Base-by-base conservation (phyloP, 2,888 invertebrate species). In the Tridacna gigas region DNA sequence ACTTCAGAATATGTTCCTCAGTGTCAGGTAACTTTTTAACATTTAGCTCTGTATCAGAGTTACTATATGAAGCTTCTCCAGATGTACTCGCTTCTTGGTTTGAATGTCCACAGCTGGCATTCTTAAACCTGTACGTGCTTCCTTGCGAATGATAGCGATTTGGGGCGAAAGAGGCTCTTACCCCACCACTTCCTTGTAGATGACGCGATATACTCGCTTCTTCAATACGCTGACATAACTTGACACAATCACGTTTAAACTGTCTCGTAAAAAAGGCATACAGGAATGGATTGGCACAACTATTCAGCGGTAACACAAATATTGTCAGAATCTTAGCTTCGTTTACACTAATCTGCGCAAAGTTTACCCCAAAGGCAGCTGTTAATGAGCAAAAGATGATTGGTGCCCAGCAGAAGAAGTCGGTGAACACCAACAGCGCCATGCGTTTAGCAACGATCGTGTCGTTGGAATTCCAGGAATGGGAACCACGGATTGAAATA, bases 211-310 rank as follows among this genome's bases (percentile, higher is more conserved):
- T 90, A n/a, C 92, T 91, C 7, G 93, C 91, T 78, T 94, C 99
- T 95, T 99, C 99, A 91, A 99, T 98, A 26, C 98, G 97, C 95
- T 98, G 98, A 95, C 98, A 99, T 82, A 99, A 97, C 94, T 98
- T 96, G 4, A 98, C 97, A 95, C 99, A 99, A 95, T 99, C 99
- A 95, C 98, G 98, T 95, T 99, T 99, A 95, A 99, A 99, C 95
- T 99, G 98, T 94, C 99, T 99, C 12, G 99, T 99, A 93, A 99
- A 96, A 90, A 99, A 99, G 75, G 99, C 99, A 95, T 99, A 99
- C 47, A 99, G 96, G 95, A 99, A 99, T 0, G 99, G 99, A 95
- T 99, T 99, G 95, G 99, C 98, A 95, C 99, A 99, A 20, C 98
- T 98, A 95, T 99, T 99, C 86, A 99, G 95, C 0, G 99, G 99